Evolutionary conservation across 2,113 vertebrate species (phyloP).

Genomic region (Aleadryas rufinucha): DNA sequence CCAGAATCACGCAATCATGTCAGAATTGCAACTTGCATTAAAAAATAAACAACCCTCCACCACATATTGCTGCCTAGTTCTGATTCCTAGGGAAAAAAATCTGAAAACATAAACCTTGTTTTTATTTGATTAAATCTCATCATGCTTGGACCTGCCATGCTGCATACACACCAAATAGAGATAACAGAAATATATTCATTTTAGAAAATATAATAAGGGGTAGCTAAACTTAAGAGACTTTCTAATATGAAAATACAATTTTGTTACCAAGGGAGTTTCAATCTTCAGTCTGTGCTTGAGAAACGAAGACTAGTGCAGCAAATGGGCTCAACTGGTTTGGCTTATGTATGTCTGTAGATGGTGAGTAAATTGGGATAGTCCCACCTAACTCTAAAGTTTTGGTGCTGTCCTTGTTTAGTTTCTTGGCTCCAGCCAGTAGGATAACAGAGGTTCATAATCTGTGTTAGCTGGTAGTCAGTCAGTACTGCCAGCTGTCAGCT

Average conservation of each 20-base stretch:
- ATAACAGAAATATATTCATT: not conserved
- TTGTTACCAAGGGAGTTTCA: not conserved
- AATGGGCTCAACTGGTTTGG: not conserved
- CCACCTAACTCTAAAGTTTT: not conserved
- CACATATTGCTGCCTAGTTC: not conserved
- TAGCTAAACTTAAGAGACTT: not conserved
- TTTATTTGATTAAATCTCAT: not conserved
- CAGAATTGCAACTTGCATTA: not conserved
- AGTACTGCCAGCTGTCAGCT: not conserved
- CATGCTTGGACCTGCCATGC: not conserved
- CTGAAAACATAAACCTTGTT: not conserved
- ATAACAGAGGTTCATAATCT: not conserved
- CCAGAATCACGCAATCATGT: not conserved
- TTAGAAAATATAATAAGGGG: not conserved
- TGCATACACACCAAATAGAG: not conserved
- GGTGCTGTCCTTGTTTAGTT: not conserved
- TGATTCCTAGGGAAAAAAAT: not conserved
- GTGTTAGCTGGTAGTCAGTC: not conserved
- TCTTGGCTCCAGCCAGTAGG: not conserved
- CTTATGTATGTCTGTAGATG: not conserved
- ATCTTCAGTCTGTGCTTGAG: not conserved
- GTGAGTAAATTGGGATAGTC: not conserved
- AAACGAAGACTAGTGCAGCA: not conserved
- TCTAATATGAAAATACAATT: not conserved
- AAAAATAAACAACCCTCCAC: not conserved